Conservation (phyloP, 2,113 vertebrate species). For the Embiotoca jacksoni region DNA sequence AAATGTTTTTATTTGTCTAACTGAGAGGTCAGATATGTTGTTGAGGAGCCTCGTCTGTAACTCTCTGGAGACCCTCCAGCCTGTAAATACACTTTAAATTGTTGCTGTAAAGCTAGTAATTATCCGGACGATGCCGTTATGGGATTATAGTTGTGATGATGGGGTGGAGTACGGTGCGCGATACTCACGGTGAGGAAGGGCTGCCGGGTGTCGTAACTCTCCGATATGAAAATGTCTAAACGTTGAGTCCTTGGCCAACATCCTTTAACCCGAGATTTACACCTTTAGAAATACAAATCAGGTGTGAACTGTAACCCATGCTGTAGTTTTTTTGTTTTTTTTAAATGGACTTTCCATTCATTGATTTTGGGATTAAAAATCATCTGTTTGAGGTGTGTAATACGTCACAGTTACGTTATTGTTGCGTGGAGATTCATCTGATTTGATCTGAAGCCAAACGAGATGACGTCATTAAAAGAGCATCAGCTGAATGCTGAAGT, state of each 20-base stretch:
- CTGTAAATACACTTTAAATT: conserved; percentile 42
- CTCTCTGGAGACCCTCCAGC: conserved; percentile 25
- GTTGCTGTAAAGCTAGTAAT: conserved; percentile 30
- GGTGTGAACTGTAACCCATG: no score
- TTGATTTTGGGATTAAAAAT: no score
- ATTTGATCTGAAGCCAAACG: no score
- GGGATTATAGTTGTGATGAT: conserved; percentile 26
- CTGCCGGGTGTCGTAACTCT: not conserved
- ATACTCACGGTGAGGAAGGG: not conserved
- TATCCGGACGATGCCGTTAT: conserved; percentile 16
- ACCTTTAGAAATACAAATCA: no score
- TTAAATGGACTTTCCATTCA: no score
- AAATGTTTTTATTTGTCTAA: not conserved
- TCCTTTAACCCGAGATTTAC: no score
- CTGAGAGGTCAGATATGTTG: conserved; percentile 17
- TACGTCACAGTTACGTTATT: no score
- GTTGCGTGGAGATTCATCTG: no score
- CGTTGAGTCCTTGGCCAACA: not conserved
- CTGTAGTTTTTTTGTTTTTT: no score
- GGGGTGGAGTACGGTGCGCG: conserved; percentile 14
- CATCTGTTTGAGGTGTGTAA: no score
- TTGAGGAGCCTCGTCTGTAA: not conserved
- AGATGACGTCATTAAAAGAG: no score
- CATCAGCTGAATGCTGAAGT: no score
- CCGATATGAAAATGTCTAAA: conserved; percentile 12